Conservation (phyloP, 2,888 invertebrate genomes). For the Serripes groenlandicus region DNA sequence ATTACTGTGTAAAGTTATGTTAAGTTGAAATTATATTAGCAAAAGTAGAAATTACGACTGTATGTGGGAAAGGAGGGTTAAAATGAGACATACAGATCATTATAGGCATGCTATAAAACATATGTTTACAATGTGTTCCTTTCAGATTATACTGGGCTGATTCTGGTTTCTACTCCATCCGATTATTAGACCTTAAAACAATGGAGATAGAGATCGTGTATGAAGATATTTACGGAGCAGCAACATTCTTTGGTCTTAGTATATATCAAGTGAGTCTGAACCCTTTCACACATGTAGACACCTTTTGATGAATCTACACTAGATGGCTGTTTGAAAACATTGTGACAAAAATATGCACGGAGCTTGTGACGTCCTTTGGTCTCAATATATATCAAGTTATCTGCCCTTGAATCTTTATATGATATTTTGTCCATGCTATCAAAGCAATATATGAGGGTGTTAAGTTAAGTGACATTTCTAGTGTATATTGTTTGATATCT, state of each 20-base stretch:
- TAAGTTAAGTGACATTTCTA: too few species aligned
- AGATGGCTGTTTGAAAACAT: background rate
- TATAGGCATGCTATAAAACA: too few species aligned
- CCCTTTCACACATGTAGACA: background rate
- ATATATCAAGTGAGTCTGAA: slow-evolving; percentile 77
- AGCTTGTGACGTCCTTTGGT: slow-evolving; percentile 73
- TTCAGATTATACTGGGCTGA: slow-evolving; percentile 83
- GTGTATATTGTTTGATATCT: too few species aligned
- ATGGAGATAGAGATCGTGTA: slow-evolving; percentile 67
- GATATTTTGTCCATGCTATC: too few species aligned
- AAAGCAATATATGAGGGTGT: too few species aligned
- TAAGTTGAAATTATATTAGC: too few species aligned
- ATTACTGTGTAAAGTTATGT: too few species aligned
- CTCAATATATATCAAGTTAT: slow-evolving; percentile 81
- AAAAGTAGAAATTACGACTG: too few species aligned
- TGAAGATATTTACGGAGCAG: slow-evolving; percentile 55
- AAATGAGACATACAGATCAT: too few species aligned
- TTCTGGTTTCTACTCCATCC: slow-evolving; percentile 73
- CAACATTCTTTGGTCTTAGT: slow-evolving; percentile 79
- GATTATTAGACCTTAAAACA: slow-evolving; percentile 70
- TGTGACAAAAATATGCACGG: background rate
- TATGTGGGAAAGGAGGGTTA: too few species aligned
- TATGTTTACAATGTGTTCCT: too few species aligned
- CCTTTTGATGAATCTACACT: background rate
- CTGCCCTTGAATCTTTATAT: too few species aligned